Percentiles rank a stretch among this genome's conserved stretches.
phyloP scores from a whole-genome alignment of 2,888 invertebrate genomes.

The Synergus laeviventris region DNA sequence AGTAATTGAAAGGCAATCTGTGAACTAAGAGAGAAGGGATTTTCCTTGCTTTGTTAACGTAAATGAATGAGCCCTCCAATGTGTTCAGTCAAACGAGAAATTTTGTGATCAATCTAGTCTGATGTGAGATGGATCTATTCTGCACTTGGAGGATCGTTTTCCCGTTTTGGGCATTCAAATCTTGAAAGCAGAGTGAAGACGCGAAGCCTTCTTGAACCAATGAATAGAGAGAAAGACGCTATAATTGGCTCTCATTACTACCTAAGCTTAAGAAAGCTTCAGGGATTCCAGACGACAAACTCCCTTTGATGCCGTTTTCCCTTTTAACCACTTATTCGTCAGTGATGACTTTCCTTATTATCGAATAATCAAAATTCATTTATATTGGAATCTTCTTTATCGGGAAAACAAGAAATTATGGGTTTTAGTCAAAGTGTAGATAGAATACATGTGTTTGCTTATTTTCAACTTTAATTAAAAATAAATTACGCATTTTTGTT shows the following conservation, averaged over 20 bases:
- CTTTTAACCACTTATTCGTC: slow-evolving; percentile 21
- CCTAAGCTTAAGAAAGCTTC: slow-evolving; percentile 31
- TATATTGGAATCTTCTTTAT: too few relatives aligned
- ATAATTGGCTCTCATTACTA: slow-evolving; percentile 35
- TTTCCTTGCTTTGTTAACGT: not conserved
- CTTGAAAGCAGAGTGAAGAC: not conserved
- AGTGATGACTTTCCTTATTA: not conserved
- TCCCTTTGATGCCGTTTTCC: slow-evolving; percentile 9
- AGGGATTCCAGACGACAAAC: slow-evolving; percentile 30
- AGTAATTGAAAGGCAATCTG: not conserved
- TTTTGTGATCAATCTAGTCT: not conserved
- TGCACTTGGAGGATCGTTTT: not conserved
- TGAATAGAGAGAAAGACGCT: slow-evolving; percentile 31
- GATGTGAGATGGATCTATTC: not conserved
- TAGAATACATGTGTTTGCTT: not conserved
- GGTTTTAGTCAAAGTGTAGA: too few relatives aligned
- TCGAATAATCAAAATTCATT: slow-evolving; percentile 17
- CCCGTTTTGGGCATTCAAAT: not conserved
- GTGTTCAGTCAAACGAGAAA: not conserved
- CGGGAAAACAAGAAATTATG: too few relatives aligned
- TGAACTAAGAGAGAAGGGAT: not conserved
- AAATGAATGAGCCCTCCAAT: not conserved
- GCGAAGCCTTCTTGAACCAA: slow-evolving; percentile 9
- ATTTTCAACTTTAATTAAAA: not conserved
- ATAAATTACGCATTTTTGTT: not conserved